These are phyloP conservation scores for Fukomys damarensis DNA, from an alignment of 2,113 vertebrate genomes.

Conservation along the genomic window DNA sequence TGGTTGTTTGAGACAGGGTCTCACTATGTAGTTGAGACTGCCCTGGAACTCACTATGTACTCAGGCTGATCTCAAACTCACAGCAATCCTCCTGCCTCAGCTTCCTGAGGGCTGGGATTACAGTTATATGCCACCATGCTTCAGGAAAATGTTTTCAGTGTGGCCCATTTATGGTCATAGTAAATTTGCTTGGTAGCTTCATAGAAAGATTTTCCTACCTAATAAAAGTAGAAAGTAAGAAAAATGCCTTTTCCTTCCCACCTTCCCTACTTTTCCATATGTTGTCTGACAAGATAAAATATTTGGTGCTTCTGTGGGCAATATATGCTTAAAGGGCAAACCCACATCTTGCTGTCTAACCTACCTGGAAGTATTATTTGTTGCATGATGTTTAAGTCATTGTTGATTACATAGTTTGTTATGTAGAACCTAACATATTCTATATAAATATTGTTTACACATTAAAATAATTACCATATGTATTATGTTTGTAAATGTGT, in stretches of 20 bases:
- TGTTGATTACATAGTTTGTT: not conserved
- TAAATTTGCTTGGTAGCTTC: not conserved
- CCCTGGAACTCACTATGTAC: no score
- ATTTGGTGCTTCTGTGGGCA: not conserved
- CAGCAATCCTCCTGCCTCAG: no score
- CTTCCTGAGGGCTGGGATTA: no score
- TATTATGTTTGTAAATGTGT: not conserved
- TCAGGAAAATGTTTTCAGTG: no score
- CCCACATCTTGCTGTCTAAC: not conserved
- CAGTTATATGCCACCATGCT: no score
- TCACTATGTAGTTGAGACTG: no score
- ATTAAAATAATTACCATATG: not conserved
- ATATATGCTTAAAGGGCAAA: not conserved
- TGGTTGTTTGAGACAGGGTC: no score
- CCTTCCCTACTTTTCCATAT: not conserved
- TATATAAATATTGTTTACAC: slow-evolving; percentile 7
- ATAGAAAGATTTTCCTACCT: slow-evolving; percentile 37
- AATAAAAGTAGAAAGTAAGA: not conserved
- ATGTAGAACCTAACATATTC: not conserved
- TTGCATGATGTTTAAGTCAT: not conserved
- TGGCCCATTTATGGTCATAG: not conserved
- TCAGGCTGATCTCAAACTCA: no score
- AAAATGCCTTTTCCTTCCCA: not conserved
- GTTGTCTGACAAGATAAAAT: not conserved
- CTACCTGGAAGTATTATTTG: not conserved